Evolutionary conservation across 2,113 vertebrate species (phyloP).

Genomic region (Narcine bancroftii): DNA sequence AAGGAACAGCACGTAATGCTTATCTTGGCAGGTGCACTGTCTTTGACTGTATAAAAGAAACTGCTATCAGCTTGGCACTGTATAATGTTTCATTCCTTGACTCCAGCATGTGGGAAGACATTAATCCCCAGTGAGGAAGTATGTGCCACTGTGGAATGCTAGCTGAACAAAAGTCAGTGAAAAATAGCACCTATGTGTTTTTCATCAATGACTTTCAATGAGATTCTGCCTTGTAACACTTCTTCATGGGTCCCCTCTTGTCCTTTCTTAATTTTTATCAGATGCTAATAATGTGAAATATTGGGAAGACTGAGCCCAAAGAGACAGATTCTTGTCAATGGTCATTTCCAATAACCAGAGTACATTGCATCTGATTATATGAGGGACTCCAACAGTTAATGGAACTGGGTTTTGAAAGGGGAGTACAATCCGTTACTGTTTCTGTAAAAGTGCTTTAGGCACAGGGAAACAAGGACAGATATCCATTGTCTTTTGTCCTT

Average conservation of each 20-base stretch:
- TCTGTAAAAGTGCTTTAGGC: too few relatives aligned
- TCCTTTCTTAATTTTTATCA: not conserved
- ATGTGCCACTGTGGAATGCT: not conserved
- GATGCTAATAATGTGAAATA: not conserved
- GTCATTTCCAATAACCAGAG: too few relatives aligned
- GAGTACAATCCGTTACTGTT: too few relatives aligned
- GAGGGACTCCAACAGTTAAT: too few relatives aligned
- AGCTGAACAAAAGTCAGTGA: slow-evolving; percentile 20
- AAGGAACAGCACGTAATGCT: slow-evolving; percentile 57
- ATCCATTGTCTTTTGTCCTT: too few relatives aligned
- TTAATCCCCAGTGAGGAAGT: slow-evolving; percentile 31
- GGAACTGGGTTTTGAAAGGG: too few relatives aligned
- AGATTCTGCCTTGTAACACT: slow-evolving; percentile 12
- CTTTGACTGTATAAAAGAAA: slow-evolving; percentile 20
- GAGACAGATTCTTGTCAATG: too few relatives aligned
- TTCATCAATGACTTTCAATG: not conserved
- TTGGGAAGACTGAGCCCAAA: too few relatives aligned
- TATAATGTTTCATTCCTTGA: slow-evolving; percentile 25
- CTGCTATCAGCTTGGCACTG: slow-evolving; percentile 22
- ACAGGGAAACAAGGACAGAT: too few relatives aligned
- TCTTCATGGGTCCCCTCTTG: not conserved
- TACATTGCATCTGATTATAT: too few relatives aligned
- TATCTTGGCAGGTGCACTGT: slow-evolving; percentile 62
- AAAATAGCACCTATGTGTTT: slow-evolving; percentile 20
- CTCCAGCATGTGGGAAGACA: not conserved